Conservation (phyloP, 2,113 vertebrate species). For the Cervus canadensis region DNA sequence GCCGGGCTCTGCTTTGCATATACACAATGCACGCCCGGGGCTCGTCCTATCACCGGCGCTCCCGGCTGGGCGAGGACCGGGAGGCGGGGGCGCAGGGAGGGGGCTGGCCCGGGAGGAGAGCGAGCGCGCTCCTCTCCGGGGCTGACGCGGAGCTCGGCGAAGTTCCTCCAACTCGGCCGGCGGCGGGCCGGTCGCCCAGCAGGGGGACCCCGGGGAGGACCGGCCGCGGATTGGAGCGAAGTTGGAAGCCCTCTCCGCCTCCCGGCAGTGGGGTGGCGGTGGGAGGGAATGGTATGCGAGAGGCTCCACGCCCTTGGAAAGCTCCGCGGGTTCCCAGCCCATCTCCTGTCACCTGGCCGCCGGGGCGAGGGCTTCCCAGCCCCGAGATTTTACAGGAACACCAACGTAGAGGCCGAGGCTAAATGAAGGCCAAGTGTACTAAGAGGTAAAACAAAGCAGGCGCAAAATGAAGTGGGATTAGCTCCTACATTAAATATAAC, state of each 20-base stretch:
- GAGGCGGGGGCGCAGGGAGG: conserved; percentile 31
- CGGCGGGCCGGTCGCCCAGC: conserved; percentile 39
- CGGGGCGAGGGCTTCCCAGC: not conserved
- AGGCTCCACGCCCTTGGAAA: not conserved
- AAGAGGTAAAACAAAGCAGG: not conserved
- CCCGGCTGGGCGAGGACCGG: not conserved
- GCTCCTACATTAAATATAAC: not conserved
- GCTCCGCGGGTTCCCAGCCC: not conserved
- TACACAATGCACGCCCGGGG: conserved; percentile 49
- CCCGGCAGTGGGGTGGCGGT: not conserved
- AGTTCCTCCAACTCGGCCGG: not conserved
- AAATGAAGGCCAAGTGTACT: not conserved
- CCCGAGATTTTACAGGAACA: not conserved
- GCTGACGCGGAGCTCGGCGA: not conserved
- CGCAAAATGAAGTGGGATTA: not conserved
- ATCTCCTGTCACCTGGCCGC: conserved; percentile 26
- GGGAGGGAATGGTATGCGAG: conserved; percentile 52
- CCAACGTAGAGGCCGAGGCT: not conserved
- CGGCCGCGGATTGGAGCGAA: conserved; percentile 72
- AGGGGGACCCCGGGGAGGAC: conserved; percentile 51
- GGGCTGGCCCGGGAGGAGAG: not conserved
- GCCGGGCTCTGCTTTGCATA: conserved; percentile 61
- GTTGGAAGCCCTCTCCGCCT: conserved; percentile 66
- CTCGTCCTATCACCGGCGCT: conserved; percentile 62
- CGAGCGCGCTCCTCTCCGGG: not conserved